Conservation (phyloP, 2,113 vertebrate genomes). For the Speoplatyrhinus poulsoni region DNA sequence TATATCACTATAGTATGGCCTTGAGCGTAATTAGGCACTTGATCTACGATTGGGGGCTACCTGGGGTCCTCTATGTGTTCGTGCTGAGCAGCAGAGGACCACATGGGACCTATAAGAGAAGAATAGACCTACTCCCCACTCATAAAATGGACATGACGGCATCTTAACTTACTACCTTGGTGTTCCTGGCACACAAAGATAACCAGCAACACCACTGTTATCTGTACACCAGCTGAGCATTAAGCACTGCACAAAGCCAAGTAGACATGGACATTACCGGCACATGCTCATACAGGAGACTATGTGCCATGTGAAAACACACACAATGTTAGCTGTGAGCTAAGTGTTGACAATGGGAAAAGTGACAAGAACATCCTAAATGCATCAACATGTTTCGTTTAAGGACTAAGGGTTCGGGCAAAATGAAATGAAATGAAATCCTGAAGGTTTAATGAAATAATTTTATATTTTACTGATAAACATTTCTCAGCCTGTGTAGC, state of each 20-base stretch:
- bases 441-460: too few species aligned
- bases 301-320: neutral
- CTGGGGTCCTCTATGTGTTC: conserved; percentile 38
- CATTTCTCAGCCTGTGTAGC: too few species aligned
- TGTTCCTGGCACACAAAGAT: conserved; percentile 73
- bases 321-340: neutral
- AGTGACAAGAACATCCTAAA: neutral
- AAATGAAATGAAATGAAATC: too few species aligned
- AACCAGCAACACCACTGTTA: conserved; percentile 26
- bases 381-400: too few species aligned
- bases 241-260: neutral
- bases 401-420: too few species aligned
- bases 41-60: conserved; percentile 53
- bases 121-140: conserved; percentile 42
- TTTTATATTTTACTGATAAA: too few species aligned
- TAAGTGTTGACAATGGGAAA: neutral
- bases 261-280: neutral
- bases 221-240: conserved; percentile 35
- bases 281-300: neutral
- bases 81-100: conserved; percentile 47
- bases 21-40: conserved; percentile 41
- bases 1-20: conserved; percentile 42
- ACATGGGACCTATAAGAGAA: conserved; percentile 57
- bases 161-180: conserved; percentile 45
- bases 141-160: conserved; percentile 55